Percentiles rank a stretch among this genome's conserved stretches.
Conservation (phyloP, 2,797 vertebrate genomes). For the Menidia menidia region DNA sequence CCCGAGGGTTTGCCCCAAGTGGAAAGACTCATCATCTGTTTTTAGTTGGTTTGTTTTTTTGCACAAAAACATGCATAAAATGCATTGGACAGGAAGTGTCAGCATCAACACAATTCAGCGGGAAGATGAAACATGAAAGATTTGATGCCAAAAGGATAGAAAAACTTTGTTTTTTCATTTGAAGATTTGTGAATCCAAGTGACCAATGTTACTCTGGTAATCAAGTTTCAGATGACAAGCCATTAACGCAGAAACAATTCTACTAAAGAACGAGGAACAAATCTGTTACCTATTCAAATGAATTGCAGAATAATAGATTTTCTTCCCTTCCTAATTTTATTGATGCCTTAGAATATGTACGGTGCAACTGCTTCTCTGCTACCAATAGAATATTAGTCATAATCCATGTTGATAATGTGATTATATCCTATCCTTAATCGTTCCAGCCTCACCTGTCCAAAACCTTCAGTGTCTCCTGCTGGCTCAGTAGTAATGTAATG, state of each 20-base stretch:
- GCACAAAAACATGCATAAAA: not conserved
- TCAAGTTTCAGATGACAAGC: constrained; percentile 48
- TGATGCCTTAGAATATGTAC: not conserved
- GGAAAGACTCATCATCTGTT: constrained; percentile 8
- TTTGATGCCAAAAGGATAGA: not conserved
- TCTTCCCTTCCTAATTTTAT: not conserved
- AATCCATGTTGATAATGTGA: constrained; percentile 53
- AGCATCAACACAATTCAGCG: no score
- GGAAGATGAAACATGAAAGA: not conserved
- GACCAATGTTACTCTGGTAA: constrained; percentile 26
- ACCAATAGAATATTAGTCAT: constrained; percentile 46
- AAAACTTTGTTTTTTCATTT: no score
- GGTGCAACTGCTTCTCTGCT: constrained; percentile 3
- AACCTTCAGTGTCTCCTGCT: constrained; percentile 47
- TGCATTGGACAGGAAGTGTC: not conserved
- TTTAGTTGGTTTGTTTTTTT: not conserved
- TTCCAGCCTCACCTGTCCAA: constrained; percentile 32
- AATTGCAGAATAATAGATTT: not conserved
- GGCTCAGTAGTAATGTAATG: constrained; percentile 74
- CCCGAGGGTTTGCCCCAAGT: not conserved
- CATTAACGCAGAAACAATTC: not conserved
- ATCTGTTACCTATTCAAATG: not conserved
- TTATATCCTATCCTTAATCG: constrained; percentile 34
- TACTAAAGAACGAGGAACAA: not conserved
- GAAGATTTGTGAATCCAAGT: not conserved